Base-by-base conservation (phyloP, 2,113 vertebrate genomes). In the Poeciliopsis occidentalis region DNA sequence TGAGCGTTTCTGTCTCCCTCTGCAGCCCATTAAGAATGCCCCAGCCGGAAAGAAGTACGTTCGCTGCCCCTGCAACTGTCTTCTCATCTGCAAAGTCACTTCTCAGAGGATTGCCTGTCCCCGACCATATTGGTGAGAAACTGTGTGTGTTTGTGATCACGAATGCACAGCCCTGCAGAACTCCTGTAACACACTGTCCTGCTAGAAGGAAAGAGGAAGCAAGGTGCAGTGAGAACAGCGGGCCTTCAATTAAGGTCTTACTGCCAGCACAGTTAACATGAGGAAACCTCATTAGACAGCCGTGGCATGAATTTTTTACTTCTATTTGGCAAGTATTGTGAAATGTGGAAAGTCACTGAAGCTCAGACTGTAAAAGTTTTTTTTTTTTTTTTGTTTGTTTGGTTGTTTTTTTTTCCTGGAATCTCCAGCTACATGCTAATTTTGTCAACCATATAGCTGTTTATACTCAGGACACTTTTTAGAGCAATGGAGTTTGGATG, bases 31-130 rank as follows among this genome's bases (percentile, higher is more conserved):
- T 90, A 97, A 97, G 92, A 97, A 97, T 75, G 96, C 96, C 74
- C 97, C 96, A 3, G 94, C 95, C 39, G 96, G 97, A 76, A 97
- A 98, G 93, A 97, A 97, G 89, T 97, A 98, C 60, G 96, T 97
- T 12, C 94, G 96, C 73, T 97, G 96, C 76, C 96, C 96, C 63
- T 97, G 96, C 90, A 97, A 97, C 91, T 97, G 96, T 84, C 95
- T 97, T 74, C 95, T 98, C 87, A 97, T 97, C 92, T 97, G 96
- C 93, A 97, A 97, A 93, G 96, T 97, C 87, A 96, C 96, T 8
- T 98, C 96, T 67, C 96, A 97, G 83, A 92, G 96, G 89, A 97
- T 96, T 70, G 96, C 96, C 78, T 97, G 96, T 71, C 97, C 96
- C 63, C 94, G 97, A 64, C 95, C 95, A 7, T 96, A 97, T 86